These are phyloP conservation scores for Acanthacorydalis orientalis DNA, from an alignment of 2,888 invertebrate genomes.

Conservation along the genomic window DNA sequence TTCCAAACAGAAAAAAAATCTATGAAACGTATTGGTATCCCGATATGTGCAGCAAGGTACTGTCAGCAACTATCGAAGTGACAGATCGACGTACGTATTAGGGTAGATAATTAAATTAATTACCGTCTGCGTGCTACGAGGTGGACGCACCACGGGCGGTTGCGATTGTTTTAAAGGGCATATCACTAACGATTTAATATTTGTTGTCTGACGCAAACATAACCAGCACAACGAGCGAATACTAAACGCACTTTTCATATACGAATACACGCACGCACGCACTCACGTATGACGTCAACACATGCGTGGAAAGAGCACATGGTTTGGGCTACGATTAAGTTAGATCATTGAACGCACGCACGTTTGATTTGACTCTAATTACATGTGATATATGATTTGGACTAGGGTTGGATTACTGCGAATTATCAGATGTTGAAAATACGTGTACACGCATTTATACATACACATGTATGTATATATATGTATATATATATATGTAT, in stretches of 20 bases:
- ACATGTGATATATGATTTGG: not conserved
- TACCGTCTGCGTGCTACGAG: conserved; percentile 13
- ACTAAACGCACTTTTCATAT: not conserved
- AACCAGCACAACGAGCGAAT: not conserved
- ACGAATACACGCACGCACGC: not conserved
- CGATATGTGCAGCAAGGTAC: not conserved
- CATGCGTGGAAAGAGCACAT: too few species aligned
- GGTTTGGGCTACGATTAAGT: not conserved
- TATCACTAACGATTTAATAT: conserved; percentile 1
- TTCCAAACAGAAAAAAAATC: too few species aligned
- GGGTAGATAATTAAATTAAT: conserved; percentile 17
- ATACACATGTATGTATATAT: too few species aligned
- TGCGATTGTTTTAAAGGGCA: conserved; percentile 2
- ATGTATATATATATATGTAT: too few species aligned
- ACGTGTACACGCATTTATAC: too few species aligned
- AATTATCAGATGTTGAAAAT: too few species aligned
- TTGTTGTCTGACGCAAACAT: not conserved
- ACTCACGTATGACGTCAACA: not conserved
- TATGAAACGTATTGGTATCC: not conserved
- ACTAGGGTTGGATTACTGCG: too few species aligned
- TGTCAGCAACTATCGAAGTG: not conserved
- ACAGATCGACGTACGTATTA: conserved; percentile 10
- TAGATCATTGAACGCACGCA: not conserved
- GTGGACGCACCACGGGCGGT: not conserved
- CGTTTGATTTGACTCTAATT: not conserved